Evolutionary conservation across 2,113 vertebrate genomes (phyloP).

Genomic region (Apodemus speciosus): DNA sequence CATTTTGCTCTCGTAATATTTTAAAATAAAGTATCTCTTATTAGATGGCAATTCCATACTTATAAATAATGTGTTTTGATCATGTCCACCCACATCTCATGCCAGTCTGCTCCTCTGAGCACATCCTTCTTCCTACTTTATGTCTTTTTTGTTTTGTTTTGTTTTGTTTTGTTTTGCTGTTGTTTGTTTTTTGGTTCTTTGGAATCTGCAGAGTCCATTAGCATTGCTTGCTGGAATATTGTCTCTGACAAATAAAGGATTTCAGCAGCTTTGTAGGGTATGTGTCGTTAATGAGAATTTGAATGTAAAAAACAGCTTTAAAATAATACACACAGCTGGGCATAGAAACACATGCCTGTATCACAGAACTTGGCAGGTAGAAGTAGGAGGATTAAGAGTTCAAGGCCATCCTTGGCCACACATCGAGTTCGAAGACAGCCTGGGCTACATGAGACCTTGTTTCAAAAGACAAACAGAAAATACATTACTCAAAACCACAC

Average conservation of each 20-base stretch:
- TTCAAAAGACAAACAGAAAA: no score
- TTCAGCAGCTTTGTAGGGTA: background rate
- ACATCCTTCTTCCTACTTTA: background rate
- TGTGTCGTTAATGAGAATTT: background rate
- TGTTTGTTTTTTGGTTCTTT: background rate
- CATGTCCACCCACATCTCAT: background rate
- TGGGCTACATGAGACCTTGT: no score
- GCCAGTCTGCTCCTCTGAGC: background rate
- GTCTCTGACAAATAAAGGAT: background rate
- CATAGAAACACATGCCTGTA: background rate
- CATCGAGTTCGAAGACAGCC: no score
- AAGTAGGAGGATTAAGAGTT: background rate
- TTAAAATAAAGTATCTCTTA: background rate
- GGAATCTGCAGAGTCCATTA: background rate
- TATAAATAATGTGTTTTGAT: background rate
- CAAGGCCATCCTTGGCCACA: background rate
- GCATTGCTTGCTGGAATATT: background rate
- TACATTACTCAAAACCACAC: no score
- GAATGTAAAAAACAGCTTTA: slow-evolving; percentile 21
- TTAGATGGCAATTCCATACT: background rate
- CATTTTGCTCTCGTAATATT: background rate
- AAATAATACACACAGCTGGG: background rate
- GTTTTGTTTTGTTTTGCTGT: background rate
- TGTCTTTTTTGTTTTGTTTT: background rate
- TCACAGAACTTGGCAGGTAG: background rate